These are phyloP conservation scores for Erebia epiphron DNA, from an alignment of 2,888 invertebrate genomes.

Conservation along the genomic window DNA sequence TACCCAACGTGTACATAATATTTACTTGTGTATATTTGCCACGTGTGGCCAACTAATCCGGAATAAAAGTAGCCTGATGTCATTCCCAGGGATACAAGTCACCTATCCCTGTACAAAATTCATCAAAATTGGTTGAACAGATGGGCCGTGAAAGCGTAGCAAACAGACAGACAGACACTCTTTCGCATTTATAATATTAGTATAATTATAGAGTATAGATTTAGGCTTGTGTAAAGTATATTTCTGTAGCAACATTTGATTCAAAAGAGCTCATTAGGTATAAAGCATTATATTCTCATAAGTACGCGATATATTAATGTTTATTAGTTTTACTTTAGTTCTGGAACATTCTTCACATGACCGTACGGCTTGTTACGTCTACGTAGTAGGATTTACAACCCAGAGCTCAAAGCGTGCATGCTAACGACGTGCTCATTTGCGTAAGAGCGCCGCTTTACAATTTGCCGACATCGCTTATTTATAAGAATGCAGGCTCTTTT, in stretches of 20 bases:
- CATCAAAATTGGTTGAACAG: too few relatives aligned
- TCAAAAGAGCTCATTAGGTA: neutral
- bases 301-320: neutral
- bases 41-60: too few relatives aligned
- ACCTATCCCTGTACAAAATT: too few relatives aligned
- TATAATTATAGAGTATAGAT: too few relatives aligned
- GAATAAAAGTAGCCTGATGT: too few relatives aligned
- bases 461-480: neutral
- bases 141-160: too few relatives aligned
- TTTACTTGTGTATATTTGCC: too few relatives aligned
- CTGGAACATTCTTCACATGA: neutral
- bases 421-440: conserved; percentile 8
- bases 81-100: too few relatives aligned
- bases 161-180: too few relatives aligned
- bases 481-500: neutral
- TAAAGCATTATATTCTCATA: neutral
- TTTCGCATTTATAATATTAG: too few relatives aligned
- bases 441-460: conserved; percentile 4
- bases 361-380: neutral
- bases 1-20: too few relatives aligned
- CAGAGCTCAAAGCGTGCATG: neutral
- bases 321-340: neutral
- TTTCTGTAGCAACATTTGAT: neutral
- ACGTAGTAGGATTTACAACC: conserved; percentile 1
- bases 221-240: too few relatives aligned